phyloP scores from a whole-genome alignment of 1,140 invertebrate genomes.

The Radopholus similis region DNA sequence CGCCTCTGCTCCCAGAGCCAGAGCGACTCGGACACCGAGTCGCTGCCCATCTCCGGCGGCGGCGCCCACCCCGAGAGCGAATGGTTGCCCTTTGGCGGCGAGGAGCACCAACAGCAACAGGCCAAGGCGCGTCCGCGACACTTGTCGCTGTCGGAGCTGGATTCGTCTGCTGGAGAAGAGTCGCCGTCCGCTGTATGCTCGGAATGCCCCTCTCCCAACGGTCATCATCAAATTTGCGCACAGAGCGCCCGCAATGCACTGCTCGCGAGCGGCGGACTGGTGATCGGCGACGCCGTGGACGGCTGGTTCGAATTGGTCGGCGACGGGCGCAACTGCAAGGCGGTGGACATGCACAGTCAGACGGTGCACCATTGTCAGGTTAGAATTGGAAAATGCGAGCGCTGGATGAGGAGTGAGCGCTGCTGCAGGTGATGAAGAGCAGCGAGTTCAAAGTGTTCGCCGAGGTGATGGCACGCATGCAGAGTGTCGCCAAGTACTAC shows the following conservation, averaged over 20 bases:
- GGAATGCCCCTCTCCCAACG: neutral
- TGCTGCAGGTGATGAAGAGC: conserved; percentile 21
- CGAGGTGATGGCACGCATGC: conserved; percentile 18
- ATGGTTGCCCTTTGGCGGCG: too few relatives aligned
- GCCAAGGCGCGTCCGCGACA: neutral
- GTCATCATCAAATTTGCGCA: neutral
- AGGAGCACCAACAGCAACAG: neutral
- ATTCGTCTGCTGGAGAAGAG: neutral
- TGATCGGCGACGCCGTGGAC: conserved; percentile 33
- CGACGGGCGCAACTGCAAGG: conserved; percentile 43
- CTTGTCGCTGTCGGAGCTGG: neutral
- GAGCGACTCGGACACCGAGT: too few relatives aligned
- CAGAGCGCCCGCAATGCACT: neutral
- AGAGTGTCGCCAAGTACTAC: conserved; percentile 2
- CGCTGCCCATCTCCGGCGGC: too few relatives aligned
- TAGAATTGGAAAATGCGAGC: neutral
- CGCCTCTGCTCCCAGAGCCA: too few relatives aligned
- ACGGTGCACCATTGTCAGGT: conserved; percentile 41
- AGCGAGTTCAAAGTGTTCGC: conserved; percentile 32
- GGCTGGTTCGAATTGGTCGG: conserved; percentile 37
- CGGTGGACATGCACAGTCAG: conserved; percentile 34
- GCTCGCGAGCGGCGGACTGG: neutral
- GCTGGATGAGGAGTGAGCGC: neutral
- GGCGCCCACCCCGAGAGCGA: too few relatives aligned
- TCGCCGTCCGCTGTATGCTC: neutral